Percentiles rank a stretch among this genome's conserved stretches.
Conservation (phyloP, 1,140 invertebrate genomes). For the Zaprionus nigranus region DNA sequence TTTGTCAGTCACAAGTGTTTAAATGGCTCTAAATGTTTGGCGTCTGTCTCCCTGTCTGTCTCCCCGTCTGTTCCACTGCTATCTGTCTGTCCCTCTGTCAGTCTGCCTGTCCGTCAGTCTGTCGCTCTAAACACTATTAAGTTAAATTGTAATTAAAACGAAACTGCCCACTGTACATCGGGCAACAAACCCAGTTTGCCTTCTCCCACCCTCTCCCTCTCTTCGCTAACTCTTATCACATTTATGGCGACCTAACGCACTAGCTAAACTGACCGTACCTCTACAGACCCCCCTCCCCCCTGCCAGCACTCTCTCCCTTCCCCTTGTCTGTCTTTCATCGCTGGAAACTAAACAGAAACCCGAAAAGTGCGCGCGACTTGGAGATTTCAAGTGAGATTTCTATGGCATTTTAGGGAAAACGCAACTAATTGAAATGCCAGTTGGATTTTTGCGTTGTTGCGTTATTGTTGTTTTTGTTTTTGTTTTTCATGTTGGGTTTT, state of each 20-base stretch:
- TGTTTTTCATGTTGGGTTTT: conserved; percentile 16
- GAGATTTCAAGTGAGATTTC: conserved; percentile 61
- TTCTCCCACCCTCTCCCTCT: not conserved
- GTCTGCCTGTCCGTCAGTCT: conserved; percentile 35
- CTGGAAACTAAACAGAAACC: conserved; percentile 64
- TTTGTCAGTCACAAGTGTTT: not conserved
- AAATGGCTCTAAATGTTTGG: too few species aligned
- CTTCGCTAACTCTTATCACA: not conserved
- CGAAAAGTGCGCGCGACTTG: conserved; percentile 29
- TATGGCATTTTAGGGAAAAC: conserved; percentile 47
- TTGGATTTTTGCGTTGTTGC: conserved; percentile 41
- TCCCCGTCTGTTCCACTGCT: not conserved
- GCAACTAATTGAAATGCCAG: conserved; percentile 77
- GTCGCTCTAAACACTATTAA: conserved; percentile 56
- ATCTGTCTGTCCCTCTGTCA: not conserved
- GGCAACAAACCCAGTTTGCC: conserved; percentile 25
- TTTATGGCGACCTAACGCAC: conserved; percentile 8
- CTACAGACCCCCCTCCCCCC: not conserved
- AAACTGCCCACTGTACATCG: conserved; percentile 28
- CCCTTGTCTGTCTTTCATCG: not conserved
- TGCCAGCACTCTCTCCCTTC: not conserved
- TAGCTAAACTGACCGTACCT: conserved; percentile 1
- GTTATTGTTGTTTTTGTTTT: conserved; percentile 19
- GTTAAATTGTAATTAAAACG: conserved; percentile 75
- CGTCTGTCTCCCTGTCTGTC: not conserved